phyloP scores from a whole-genome alignment of 2,113 vertebrate genomes.

The Lagenorhynchus albirostris region DNA sequence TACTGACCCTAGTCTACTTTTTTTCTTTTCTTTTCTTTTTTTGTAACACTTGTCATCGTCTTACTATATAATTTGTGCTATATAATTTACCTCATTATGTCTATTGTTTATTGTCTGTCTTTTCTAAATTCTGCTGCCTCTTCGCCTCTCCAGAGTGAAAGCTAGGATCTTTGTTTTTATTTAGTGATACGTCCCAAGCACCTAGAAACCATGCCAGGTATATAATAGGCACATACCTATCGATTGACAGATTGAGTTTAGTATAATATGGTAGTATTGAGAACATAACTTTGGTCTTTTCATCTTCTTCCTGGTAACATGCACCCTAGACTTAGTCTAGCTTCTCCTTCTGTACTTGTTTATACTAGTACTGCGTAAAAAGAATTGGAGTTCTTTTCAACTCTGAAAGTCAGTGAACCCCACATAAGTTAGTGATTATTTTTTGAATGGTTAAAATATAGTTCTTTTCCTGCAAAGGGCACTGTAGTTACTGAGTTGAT shows the following conservation, averaged over 20 bases:
- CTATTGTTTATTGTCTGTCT: slow-evolving; percentile 47
- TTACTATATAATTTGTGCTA: slow-evolving; percentile 27
- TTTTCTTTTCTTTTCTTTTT: slow-evolving; percentile 50
- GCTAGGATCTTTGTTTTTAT: slow-evolving; percentile 2
- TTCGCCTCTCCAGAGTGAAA: background rate
- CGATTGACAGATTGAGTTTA: background rate
- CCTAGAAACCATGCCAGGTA: background rate
- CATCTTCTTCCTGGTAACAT: background rate
- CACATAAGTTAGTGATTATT: background rate
- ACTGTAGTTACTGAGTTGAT: background rate
- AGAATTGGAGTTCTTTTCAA: background rate
- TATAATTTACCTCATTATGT: slow-evolving; percentile 41
- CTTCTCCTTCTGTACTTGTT: background rate
- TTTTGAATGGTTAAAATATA: background rate
- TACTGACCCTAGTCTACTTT: background rate
- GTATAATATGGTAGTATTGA: background rate
- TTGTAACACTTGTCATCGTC: background rate
- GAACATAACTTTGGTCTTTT: background rate
- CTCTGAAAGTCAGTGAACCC: background rate
- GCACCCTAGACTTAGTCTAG: background rate
- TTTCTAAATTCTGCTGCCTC: background rate
- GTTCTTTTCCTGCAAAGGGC: slow-evolving; percentile 2
- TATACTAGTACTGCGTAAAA: background rate
- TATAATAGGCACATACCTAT: background rate
- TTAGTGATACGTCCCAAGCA: background rate